phyloP scores from a whole-genome alignment of 2,888 invertebrate species.

The Agrotis exclamationis region DNA sequence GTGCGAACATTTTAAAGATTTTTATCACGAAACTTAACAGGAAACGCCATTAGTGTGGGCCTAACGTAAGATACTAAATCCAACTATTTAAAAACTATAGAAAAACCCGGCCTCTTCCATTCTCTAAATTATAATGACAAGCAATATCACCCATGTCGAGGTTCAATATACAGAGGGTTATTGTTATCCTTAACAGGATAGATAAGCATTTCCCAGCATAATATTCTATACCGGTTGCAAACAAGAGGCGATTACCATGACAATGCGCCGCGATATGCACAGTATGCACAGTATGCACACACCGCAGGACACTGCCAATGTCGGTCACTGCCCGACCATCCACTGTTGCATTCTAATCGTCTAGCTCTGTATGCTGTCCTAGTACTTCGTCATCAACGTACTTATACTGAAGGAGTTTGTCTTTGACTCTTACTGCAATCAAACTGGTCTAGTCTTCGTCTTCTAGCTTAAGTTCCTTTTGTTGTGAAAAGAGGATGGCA shows the following conservation, averaged over 20 bases:
- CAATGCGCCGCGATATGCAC: conserved; percentile 18
- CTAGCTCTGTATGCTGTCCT: background rate
- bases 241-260: conserved; percentile 42
- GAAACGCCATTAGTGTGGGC: too few species aligned
- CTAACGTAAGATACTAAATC: too few species aligned
- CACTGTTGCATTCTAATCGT: background rate
- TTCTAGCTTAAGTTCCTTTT: too few species aligned
- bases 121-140: background rate
- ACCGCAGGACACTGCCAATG: conserved; percentile 36
- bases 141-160: background rate
- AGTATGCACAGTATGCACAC: background rate
- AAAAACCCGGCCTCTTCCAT: too few species aligned
- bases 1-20: too few species aligned
- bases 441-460: too few species aligned
- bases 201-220: background rate
- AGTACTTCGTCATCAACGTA: background rate
- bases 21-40: too few species aligned
- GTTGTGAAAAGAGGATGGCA: too few species aligned
- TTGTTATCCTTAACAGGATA: conserved; percentile 8
- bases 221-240: background rate
- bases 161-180: background rate
- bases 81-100: too few species aligned
- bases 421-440: too few species aligned
- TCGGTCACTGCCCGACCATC: conserved; percentile 25
- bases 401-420: too few species aligned